A percentile compares a stretch with the other conserved stretches of the same genome.
phyloP scores from a whole-genome alignment of 1,140 invertebrate genomes.

The Aphaenogaster floridana region DNA sequence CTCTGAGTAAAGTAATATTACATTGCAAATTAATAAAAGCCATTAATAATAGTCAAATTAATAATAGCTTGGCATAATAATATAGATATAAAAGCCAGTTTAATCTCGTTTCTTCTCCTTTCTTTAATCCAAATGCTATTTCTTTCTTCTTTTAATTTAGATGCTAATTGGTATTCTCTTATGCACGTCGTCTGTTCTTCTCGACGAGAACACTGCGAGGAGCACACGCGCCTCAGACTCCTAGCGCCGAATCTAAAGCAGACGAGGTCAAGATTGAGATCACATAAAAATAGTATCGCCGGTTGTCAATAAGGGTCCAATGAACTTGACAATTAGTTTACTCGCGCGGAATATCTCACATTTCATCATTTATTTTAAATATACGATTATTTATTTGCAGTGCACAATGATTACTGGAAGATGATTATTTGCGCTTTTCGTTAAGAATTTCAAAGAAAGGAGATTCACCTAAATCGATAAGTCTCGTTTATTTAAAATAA shows the following conservation, averaged over 20 bases:
- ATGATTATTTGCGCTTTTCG: background rate
- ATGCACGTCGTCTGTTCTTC: background rate
- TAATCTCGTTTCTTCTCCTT: background rate
- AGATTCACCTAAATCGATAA: background rate
- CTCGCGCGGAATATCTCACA: background rate
- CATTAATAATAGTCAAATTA: no score
- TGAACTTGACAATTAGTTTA: slow-evolving; percentile 64
- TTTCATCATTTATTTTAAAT: background rate
- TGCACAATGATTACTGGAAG: background rate
- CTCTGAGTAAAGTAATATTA: background rate
- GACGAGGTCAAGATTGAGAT: slow-evolving; percentile 71
- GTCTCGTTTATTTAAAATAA: background rate
- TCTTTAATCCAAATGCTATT: background rate
- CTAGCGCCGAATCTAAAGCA: slow-evolving; percentile 37
- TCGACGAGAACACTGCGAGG: background rate
- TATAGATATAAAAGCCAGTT: background rate
- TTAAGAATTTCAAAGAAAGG: background rate
- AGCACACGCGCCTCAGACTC: slow-evolving; percentile 19
- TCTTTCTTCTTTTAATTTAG: background rate
- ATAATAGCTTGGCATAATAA: no score
- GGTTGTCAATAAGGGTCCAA: slow-evolving; percentile 53
- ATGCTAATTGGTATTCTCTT: background rate
- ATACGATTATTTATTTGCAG: slow-evolving; percentile 1
- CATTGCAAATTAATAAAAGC: background rate
- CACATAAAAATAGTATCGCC: slow-evolving; percentile 68